Base-by-base conservation (phyloP, 2,113 vertebrate species). In the Nyctereutes procyonoides region DNA sequence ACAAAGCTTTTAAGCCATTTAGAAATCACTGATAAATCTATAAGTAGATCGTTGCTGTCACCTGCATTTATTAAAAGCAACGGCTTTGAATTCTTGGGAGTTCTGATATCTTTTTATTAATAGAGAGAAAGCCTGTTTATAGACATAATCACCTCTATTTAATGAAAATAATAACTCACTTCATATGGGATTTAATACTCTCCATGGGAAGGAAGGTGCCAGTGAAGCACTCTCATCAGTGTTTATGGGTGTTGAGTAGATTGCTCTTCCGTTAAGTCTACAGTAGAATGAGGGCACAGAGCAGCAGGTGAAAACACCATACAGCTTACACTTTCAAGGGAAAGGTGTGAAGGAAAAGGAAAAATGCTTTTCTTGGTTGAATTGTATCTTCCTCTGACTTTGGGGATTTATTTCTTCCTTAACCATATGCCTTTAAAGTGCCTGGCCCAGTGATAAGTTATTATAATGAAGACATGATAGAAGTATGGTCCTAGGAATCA, bases 41-140 rank as follows among this genome's bases (percentile, higher is more conserved):
- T 62, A 63, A 96, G 94, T 88, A 98, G 60, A 98, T 74, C 4
- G 83, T 93, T 97, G 10, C 3, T 82, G 76, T 97, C 92, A 97
- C 60, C 86, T 62, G 35, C 67, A 15, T 67, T 95, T 32, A 60
- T 85, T 97, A 96, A 96, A 97, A 97, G 2, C 71, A 62, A 86
- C 79, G 8, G 63, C 53, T 24, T 20, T 71, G 85, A 5, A 10
- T 77, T 97, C 83, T 30, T 15, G 30, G 7, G 20, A 74, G 43
- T 87, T 83, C 32, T 95, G 67, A n/a, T 38, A 84, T 81, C 69
- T 8, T 95, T 95, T 95, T 88, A 92, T 80, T 96, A 95, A 48
- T 62, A 15, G 82, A 76, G 11, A 71, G 11, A 69, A 77, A 73
- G 55, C 15, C 63, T 92, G 19, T 20, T 94, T 92, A 94, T 90